phyloP scores from a whole-genome alignment of 2,888 invertebrate species.

The Caenorhabditis drosophilae region DNA sequence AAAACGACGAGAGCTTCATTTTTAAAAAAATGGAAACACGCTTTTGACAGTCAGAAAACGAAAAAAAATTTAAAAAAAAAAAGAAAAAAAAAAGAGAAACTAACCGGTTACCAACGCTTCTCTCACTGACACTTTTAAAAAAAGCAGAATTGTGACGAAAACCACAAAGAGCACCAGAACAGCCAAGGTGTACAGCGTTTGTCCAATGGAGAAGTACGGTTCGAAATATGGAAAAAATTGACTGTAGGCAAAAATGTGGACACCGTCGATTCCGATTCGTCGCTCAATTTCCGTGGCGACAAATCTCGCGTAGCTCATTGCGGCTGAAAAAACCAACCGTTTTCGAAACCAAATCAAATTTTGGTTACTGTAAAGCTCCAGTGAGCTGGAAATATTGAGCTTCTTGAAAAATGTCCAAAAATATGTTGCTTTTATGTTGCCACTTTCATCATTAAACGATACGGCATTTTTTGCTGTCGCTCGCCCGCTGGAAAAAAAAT shows the following conservation, averaged over 20 bases:
- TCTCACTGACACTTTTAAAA: too few relatives aligned
- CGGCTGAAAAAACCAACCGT: conserved; percentile 3
- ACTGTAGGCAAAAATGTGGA: conserved; percentile 1
- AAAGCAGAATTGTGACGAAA: conserved; percentile 12
- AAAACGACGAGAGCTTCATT: too few relatives aligned
- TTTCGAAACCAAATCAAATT: neutral
- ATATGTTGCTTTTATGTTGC: conserved; percentile 7
- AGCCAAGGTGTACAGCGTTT: conserved; percentile 14
- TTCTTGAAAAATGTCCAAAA: conserved; percentile 28
- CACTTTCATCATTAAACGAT: conserved; percentile 2
- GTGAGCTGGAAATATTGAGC: conserved; percentile 17
- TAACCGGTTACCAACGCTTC: too few relatives aligned
- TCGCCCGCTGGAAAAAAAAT: conserved; percentile 4
- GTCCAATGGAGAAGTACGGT: conserved; percentile 13
- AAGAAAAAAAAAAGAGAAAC: too few relatives aligned
- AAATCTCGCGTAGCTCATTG: neutral
- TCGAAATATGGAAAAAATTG: conserved; percentile 32
- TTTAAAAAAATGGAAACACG: too few relatives aligned
- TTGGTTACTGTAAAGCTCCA: conserved; percentile 14
- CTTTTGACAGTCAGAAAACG: too few relatives aligned
- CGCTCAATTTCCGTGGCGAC: neutral
- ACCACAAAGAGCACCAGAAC: conserved; percentile 21
- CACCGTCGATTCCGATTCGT: neutral
- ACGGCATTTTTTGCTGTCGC: conserved; percentile 11
- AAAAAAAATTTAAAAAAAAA: too few relatives aligned